Percentiles rank a stretch among this genome's conserved stretches.
phyloP scores from a whole-genome alignment of 2,113 vertebrate genomes.

The Thryonomys swinderianus region DNA sequence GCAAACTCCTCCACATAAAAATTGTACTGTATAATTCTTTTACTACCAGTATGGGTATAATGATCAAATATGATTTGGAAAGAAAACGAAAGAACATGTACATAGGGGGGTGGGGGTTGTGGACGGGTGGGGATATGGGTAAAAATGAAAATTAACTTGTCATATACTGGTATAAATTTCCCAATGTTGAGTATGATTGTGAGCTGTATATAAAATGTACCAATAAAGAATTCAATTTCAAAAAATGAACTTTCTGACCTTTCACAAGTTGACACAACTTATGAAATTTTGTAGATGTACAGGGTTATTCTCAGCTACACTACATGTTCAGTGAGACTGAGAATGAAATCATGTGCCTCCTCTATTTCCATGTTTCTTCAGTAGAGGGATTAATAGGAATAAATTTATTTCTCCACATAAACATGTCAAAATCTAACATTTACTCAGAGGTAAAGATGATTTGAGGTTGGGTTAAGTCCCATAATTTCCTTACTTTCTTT shows the following conservation, averaged over 20 bases:
- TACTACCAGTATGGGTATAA: not conserved
- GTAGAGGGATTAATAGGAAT: not conserved
- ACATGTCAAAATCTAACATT: not conserved
- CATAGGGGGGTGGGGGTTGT: too few relatives aligned
- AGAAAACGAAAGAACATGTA: too few relatives aligned
- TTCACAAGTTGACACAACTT: not conserved
- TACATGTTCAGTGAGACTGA: not conserved
- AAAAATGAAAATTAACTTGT: too few relatives aligned
- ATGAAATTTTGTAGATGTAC: not conserved
- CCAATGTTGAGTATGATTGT: too few relatives aligned
- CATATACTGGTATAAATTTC: too few relatives aligned
- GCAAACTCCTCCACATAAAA: not conserved
- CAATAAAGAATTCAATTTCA: too few relatives aligned
- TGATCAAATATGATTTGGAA: too few relatives aligned
- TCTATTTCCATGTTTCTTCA: not conserved
- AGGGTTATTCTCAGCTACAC: not conserved
- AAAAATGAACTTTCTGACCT: not conserved
- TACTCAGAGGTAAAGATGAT: not conserved
- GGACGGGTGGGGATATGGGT: too few relatives aligned
- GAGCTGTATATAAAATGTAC: too few relatives aligned
- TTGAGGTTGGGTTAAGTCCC: not conserved
- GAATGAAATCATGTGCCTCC: not conserved
- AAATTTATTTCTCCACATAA: not conserved
- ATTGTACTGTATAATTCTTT: not conserved
- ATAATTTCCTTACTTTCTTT: constrained; percentile 26